Evolutionary conservation across 1,140 invertebrate species (phyloP), one percentile per base, ranked within the genome.

Genomic region (Achroia grisella): DNA sequence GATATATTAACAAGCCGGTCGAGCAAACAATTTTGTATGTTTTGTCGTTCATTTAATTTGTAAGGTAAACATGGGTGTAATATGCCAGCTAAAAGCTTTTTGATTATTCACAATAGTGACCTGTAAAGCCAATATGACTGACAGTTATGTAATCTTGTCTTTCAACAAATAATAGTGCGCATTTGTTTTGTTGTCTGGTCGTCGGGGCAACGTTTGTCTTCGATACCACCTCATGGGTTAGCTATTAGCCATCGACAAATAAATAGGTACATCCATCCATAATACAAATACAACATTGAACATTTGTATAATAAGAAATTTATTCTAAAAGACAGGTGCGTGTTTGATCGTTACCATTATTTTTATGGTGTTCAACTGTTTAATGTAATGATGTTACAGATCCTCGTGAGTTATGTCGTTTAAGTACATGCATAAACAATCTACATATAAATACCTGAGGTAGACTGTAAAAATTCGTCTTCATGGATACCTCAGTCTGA

Each of bases 211-310:
- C 73, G 53, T 67, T 71, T 77, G 76, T 83, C 79, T 83, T 79
- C 62, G 57, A 67, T 59, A 55, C 64, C 54, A 65, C 51, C 56
- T 65, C 68, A 71, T 71, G 62, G 66, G 48, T 48, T 40, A 53
- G 41, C 64, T 78, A 83, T 79, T 80, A 78, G 69, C 60, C 75
- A 73, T 76, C 79, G 79, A 83, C 73, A 73, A 75, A 77, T 72
- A 71, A 60, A 56, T 66, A n/a, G n/a, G 17, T 23, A 2, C 17
- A 23, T 23, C 17, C 17, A 23, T 23, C 17, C 17, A 23, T 23
- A 23, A 73, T 57, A 60, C 61, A 56, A 32, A 48, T 55, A 49
- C 58, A 65, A 64, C 56, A 47, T 58, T 35, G 44, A 40, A 57
- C 14, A 14, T 2, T 28, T 15, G 39, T 41, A 15, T 31, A 40